phyloP scores from a whole-genome alignment of 2,888 invertebrate species.

The Acronicta alni region DNA sequence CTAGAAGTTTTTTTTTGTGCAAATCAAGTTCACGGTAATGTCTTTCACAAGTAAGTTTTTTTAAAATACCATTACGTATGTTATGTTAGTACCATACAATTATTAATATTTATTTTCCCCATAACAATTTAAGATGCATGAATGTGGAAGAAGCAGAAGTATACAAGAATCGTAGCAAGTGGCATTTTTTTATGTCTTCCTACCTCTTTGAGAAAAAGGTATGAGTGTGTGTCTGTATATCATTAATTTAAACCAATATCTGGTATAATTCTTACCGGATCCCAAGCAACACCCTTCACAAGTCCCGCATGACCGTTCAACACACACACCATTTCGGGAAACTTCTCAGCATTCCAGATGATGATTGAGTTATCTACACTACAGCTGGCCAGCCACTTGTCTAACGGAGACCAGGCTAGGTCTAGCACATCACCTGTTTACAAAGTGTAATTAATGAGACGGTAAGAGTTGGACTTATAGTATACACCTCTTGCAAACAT shows the following conservation, averaged over 20 bases:
- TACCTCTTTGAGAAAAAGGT: too few relatives aligned
- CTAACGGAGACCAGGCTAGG: constrained; percentile 98
- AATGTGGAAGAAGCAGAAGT: too few relatives aligned
- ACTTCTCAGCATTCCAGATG: constrained; percentile 98
- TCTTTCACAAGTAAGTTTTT: too few relatives aligned
- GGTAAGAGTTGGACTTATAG: too few relatives aligned
- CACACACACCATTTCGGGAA: constrained; percentile 95
- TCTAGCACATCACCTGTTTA: constrained; percentile 95
- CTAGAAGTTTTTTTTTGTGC: constrained; percentile 60
- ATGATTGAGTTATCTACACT: constrained; percentile 99
- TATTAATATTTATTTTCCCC: too few relatives aligned
- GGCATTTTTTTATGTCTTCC: too few relatives aligned
- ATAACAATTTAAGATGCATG: too few relatives aligned
- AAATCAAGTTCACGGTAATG: too few relatives aligned
- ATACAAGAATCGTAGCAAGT: too few relatives aligned
- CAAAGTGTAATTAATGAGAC: background rate
- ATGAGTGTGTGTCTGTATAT: too few relatives aligned
- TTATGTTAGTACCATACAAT: too few relatives aligned
- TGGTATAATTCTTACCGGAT: constrained; percentile 91
- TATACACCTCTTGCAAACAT: too few relatives aligned
- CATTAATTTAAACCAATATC: background rate
- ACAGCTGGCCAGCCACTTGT: constrained; percentile 98
- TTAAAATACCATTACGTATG: background rate
- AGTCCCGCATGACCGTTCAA: constrained; percentile 97
- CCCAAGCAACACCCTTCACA: constrained; percentile 99